Evolutionary conservation across 2,888 invertebrate species (phyloP).

Genomic region (Meandrusa payeni): DNA sequence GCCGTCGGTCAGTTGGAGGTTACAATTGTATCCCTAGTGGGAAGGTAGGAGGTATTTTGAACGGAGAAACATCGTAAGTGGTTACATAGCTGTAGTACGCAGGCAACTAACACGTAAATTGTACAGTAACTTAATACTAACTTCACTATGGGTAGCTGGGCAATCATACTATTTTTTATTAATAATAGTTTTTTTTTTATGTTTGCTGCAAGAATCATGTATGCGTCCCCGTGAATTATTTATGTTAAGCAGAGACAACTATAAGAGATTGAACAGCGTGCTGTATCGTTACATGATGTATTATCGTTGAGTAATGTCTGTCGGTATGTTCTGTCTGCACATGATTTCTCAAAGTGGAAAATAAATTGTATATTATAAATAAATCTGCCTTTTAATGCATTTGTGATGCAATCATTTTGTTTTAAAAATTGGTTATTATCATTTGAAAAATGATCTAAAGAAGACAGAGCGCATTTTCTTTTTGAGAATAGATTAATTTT

Average conservation of each 20-base stretch:
- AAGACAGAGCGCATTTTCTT: slow-evolving; percentile 68
- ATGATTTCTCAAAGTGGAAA: slow-evolving; percentile 48
- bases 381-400: slow-evolving; percentile 74
- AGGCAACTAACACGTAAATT: slow-evolving; percentile 61
- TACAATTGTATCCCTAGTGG: slow-evolving; percentile 42
- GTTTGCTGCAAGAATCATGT: slow-evolving; percentile 60
- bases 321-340: slow-evolving; percentile 36
- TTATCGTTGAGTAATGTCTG: slow-evolving; percentile 31
- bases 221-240: slow-evolving; percentile 55
- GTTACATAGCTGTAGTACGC: slow-evolving; percentile 65
- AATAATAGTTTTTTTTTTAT: slow-evolving; percentile 60
- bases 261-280: slow-evolving; percentile 48
- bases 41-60: slow-evolving; percentile 42
- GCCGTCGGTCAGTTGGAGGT: slow-evolving; percentile 3
- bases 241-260: slow-evolving; percentile 44
- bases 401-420: slow-evolving; percentile 47
- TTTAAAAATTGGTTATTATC: slow-evolving; percentile 43
- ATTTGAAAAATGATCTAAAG: slow-evolving; percentile 31
- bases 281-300: slow-evolving; percentile 28
- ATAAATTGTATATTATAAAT: slow-evolving; percentile 59
- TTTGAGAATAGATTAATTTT: slow-evolving; percentile 57
- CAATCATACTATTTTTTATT: slow-evolving; percentile 75
- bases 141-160: slow-evolving; percentile 78
- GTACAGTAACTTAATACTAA: slow-evolving; percentile 77
- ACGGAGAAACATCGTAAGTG: slow-evolving; percentile 44